These are phyloP conservation scores for Pseudoatta argentina DNA, from an alignment of 1,140 invertebrate species.

Conservation along the genomic window DNA sequence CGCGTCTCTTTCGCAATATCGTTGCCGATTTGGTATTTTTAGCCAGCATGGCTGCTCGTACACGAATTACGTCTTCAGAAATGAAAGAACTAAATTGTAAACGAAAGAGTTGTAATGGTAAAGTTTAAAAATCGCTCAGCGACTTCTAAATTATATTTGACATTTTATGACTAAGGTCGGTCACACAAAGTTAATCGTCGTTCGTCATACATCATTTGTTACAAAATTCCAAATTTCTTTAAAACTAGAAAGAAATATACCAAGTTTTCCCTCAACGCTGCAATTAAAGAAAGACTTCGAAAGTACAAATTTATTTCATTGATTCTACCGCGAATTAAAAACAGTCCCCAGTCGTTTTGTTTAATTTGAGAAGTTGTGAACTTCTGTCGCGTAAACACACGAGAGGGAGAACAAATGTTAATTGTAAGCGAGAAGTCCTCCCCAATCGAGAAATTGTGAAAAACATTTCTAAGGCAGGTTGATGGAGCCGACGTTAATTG, in stretches of 20 bases:
- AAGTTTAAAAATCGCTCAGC: background rate
- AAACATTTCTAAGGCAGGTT: constrained; percentile 28
- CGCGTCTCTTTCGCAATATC: constrained; percentile 5
- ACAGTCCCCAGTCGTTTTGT: background rate
- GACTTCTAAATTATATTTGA: background rate
- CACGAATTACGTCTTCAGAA: background rate
- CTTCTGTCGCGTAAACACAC: background rate
- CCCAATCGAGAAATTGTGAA: constrained; percentile 53
- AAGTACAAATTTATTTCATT: background rate
- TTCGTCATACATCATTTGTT: background rate
- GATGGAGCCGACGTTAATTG: constrained; percentile 40
- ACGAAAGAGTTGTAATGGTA: background rate
- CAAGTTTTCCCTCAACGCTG: background rate
- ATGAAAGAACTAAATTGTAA: background rate
- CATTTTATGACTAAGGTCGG: background rate
- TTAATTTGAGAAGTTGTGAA: constrained; percentile 34
- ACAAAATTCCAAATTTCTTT: background rate
- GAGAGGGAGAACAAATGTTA: constrained; percentile 40
- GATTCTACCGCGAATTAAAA: background rate
- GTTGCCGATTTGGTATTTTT: constrained; percentile 44
- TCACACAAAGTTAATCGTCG: background rate
- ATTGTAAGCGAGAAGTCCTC: constrained; percentile 16
- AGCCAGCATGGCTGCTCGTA: background rate
- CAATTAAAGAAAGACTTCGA: constrained; percentile 14
- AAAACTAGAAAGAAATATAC: background rate